Evolutionary conservation across 2,888 invertebrate genomes (phyloP).

Genomic region (Stenoptilia bipunctidactyla): DNA sequence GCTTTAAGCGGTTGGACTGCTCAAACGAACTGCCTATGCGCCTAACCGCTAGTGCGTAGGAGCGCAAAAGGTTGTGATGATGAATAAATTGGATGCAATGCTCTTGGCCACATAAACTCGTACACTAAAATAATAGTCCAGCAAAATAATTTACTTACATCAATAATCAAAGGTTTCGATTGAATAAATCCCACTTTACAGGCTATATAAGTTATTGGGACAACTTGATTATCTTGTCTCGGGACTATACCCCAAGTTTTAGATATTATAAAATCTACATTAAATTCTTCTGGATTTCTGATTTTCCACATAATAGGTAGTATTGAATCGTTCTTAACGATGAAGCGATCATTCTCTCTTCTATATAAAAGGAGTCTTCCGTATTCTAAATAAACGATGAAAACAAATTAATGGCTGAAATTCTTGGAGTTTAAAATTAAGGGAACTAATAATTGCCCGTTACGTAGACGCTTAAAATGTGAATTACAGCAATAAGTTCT

Average conservation of each 20-base stretch:
- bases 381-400: constrained; percentile 35
- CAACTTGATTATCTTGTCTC: constrained; percentile 53
- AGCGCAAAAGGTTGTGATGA: no score
- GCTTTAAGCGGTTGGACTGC: no score
- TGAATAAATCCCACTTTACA: constrained; percentile 47
- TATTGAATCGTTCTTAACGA: constrained; percentile 68
- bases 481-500: constrained; percentile 1
- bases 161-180: constrained; percentile 42
- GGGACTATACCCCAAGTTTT: constrained; percentile 47
- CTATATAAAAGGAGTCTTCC: constrained; percentile 67
- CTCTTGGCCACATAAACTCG: no score
- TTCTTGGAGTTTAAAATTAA: no score
- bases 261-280: constrained; percentile 57
- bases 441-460: no score
- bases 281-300: constrained; percentile 39
- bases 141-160: constrained; percentile 40
- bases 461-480: no score
- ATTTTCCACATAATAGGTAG: constrained; percentile 70
- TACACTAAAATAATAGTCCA: no score
- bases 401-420: no score
- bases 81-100: no score
- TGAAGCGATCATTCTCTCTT: constrained; percentile 55
- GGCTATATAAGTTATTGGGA: constrained; percentile 62
- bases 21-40: no score
- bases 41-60: no score